Evolutionary conservation across 2,113 vertebrate genomes (phyloP).

Genomic region (Phocoena sinus): DNA sequence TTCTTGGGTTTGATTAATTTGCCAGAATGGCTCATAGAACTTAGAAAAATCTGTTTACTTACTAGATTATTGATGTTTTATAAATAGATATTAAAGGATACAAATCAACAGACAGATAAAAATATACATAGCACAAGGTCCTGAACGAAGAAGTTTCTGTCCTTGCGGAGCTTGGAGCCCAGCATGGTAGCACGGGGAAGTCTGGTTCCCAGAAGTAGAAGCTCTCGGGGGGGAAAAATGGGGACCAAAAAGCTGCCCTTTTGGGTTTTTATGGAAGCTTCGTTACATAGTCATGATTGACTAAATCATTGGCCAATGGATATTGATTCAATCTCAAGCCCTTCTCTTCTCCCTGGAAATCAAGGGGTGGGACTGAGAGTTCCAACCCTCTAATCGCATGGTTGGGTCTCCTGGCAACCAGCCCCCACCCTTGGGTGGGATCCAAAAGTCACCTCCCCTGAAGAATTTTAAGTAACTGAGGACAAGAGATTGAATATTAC

Average conservation of each 20-base stretch:
- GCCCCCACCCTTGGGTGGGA: not conserved
- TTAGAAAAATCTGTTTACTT: not conserved
- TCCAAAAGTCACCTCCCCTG: not conserved
- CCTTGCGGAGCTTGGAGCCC: not conserved
- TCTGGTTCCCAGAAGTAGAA: not conserved
- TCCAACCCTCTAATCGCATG: not conserved
- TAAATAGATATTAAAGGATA: not conserved
- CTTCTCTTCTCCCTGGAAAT: not conserved
- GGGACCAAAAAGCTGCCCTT: not conserved
- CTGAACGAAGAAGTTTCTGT: not conserved
- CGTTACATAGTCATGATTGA: not conserved
- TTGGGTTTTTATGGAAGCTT: not conserved
- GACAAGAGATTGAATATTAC: not conserved
- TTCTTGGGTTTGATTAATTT: not conserved
- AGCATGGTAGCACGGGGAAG: not conserved
- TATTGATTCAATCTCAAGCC: not conserved
- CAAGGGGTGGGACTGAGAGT: not conserved
- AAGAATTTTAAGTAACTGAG: not conserved
- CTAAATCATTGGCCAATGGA: not conserved
- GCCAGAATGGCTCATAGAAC: not conserved
- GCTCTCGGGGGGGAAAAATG: not conserved
- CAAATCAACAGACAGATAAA: not conserved
- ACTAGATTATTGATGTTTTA: not conserved
- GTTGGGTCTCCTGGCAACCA: not conserved
- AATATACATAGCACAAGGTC: not conserved